Conservation (phyloP, 2,797 vertebrate species). For the Notoglanidium macrostoma region DNA sequence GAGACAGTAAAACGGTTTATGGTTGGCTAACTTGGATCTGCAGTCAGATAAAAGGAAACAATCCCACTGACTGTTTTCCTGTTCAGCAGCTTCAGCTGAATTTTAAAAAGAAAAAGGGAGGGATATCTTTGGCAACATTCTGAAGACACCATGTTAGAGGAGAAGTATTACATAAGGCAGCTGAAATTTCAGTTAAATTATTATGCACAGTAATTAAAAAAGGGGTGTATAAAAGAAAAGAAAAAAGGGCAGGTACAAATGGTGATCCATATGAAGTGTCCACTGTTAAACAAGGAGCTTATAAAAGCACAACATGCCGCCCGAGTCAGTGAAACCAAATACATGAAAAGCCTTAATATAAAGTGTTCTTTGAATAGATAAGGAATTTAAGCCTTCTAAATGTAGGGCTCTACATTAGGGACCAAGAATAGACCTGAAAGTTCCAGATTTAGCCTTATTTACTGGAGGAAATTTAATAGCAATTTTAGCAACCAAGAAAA, state of each 20-base stretch:
- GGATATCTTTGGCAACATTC: not conserved
- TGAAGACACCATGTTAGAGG: not conserved
- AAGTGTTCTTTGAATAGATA: too few species aligned
- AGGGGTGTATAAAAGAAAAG: not conserved
- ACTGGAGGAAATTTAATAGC: not conserved
- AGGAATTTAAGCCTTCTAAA: not conserved
- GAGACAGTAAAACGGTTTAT: not conserved
- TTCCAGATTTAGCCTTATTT: not conserved
- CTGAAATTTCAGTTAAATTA: not conserved
- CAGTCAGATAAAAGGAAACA: slow-evolving; percentile 3
- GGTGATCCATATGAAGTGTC: not conserved
- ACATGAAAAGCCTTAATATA: slow-evolving; percentile 10
- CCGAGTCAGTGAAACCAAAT: not conserved
- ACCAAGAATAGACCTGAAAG: not conserved
- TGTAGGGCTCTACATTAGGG: too few species aligned
- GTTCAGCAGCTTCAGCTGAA: not conserved
- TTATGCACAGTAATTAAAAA: not conserved
- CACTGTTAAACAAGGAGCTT: not conserved
- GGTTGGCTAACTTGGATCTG: not conserved
- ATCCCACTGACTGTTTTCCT: not conserved
- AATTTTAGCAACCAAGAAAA: not conserved
- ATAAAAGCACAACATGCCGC: not conserved
- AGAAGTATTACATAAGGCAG: not conserved
- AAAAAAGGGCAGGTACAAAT: not conserved
- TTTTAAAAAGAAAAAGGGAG: not conserved